phyloP scores from a whole-genome alignment of 2,113 vertebrate genomes.

The Holacanthus passer region DNA sequence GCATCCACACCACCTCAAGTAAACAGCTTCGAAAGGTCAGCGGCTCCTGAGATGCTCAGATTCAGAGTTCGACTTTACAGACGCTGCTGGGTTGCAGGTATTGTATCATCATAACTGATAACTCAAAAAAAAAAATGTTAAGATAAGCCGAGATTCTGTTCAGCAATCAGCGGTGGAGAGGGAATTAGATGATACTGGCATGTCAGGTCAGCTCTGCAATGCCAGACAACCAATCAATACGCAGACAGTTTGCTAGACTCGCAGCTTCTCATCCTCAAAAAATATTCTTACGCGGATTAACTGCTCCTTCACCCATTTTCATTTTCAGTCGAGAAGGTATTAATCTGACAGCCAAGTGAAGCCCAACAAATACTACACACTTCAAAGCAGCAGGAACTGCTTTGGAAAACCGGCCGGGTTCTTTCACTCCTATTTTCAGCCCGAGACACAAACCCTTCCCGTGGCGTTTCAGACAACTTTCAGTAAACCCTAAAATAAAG shows the following conservation, averaged over 20 bases:
- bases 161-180: constrained; percentile 37
- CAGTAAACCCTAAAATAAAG: constrained; percentile 36
- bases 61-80: constrained; percentile 21
- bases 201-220: constrained; percentile 62
- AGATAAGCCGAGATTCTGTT: constrained; percentile 45
- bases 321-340: constrained; percentile 83
- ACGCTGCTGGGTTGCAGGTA: background rate
- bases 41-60: background rate
- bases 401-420: constrained; percentile 68
- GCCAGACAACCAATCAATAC: constrained; percentile 79
- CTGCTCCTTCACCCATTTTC: constrained; percentile 82
- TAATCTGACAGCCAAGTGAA: constrained; percentile 85
- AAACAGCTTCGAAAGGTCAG: constrained; percentile 41
- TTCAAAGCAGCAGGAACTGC: constrained; percentile 76
- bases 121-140: constrained; percentile 17
- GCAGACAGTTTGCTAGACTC: constrained; percentile 71
- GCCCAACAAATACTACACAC: constrained; percentile 82
- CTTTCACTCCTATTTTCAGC: constrained; percentile 69
- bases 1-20: constrained; percentile 6
- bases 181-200: constrained; percentile 59
- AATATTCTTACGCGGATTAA: constrained; percentile 82
- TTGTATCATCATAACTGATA: constrained; percentile 19
- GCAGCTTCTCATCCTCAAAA: constrained; percentile 75
- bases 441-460: constrained; percentile 53
- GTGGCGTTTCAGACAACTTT: constrained; percentile 43